Evolutionary conservation across 2,797 vertebrate genomes (phyloP).

Genomic region (Pantherophis alleghaniensis): DNA sequence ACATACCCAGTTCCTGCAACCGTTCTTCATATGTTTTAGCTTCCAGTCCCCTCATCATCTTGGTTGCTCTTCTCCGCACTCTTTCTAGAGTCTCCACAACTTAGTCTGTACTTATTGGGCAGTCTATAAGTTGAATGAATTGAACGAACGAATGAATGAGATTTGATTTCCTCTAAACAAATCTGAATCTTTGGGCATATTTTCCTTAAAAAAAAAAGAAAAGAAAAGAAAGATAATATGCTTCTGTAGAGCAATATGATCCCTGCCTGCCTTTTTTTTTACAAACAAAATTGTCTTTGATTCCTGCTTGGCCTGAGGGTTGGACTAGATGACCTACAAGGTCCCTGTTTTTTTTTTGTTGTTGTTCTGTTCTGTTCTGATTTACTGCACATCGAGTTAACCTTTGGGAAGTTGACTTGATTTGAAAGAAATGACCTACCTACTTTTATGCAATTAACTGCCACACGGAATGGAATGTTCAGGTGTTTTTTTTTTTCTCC

Average conservation of each 20-base stretch:
- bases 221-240: background rate
- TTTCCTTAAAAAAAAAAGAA: too few relatives aligned
- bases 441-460: too few relatives aligned
- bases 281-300: background rate
- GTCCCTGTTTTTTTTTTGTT: too few relatives aligned
- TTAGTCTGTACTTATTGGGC: background rate
- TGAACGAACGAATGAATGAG: background rate
- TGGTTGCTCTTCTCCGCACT: too few relatives aligned
- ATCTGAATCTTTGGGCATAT: background rate
- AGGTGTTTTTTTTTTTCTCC: background rate
- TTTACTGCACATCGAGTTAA: background rate
- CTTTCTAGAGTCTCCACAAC: too few relatives aligned
- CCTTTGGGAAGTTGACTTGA: background rate
- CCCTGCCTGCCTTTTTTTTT: too few relatives aligned
- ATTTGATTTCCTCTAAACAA: background rate
- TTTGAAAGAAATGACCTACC: background rate
- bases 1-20: too few relatives aligned
- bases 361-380: too few relatives aligned
- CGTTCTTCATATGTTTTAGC: too few relatives aligned
- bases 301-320: background rate
- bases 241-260: background rate
- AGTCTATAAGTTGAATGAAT: background rate
- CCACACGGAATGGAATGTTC: background rate
- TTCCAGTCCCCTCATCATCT: too few relatives aligned
- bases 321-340: too few relatives aligned